Evolutionary conservation across 2,797 vertebrate species (phyloP), one percentile per base, ranked within the genome.

Genomic region (Labroides dimidiatus): DNA sequence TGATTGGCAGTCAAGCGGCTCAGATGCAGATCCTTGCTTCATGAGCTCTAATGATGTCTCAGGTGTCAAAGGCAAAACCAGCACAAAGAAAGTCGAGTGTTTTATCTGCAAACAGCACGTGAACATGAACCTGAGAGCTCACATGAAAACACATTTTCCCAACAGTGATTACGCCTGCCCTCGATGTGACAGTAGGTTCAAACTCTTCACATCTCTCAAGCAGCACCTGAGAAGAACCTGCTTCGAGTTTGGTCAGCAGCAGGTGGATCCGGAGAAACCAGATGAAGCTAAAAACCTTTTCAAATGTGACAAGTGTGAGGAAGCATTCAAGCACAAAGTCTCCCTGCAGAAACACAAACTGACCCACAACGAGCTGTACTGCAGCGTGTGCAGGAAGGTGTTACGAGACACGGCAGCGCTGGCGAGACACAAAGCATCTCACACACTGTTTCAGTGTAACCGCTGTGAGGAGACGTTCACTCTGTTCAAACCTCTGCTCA

Each of bases 141-240:
- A 92, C 79, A 81, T 91, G 82, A 83, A 83, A 64, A 78, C 12
- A 23, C 89, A 92, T 73, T 92, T 91, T 12, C 88, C 88, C 16
- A 39, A 41, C 1, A 73, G 64, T 0, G 50, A 69, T 1, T 89
- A 84, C 10, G 39, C 74, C 8, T 92, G 90, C 66, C 90, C 85
- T 0, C 81, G 64, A 0, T 91, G 90, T 3, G 75, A 68, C 13
- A 65, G 64, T 45, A 71, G 73, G 36, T 90, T 82, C 5, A 84
- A 70, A 10, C 58, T 66, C 21, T 11, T 73, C 10, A n/a, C 74
- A 0, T 88, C 87, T 14, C 57, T 91, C 0, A 74, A 59, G 76
- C 60, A 54, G 39, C 90, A 92, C 56, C 20, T 92, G 30, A 79
- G 51, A 0, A 79, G 60, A 69, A 81, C 64, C 27, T 91, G 90